Base-by-base conservation (phyloP, 2,113 vertebrate species). In the Ardeotis arabs region DNA sequence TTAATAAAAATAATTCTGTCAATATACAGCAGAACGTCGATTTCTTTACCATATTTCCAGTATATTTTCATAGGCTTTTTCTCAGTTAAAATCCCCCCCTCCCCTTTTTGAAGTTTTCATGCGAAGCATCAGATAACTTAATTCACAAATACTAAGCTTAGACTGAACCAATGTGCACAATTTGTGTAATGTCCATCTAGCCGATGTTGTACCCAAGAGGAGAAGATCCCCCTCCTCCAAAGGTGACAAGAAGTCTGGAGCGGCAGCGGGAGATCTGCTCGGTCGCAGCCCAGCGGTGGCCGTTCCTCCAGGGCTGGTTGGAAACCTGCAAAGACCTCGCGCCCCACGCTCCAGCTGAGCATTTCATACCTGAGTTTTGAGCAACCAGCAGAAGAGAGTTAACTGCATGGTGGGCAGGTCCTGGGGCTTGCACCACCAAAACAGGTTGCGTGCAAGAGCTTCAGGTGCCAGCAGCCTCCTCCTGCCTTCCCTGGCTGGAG, bases 1-100 rank as follows among this genome's bases (percentile, higher is more conserved):
- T 99, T 99, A 99, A 99, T 99, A 99, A 99, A 99, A 99, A 99
- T 99, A 99, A 99, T 99, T 99, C 98, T 99, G 99, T 99, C 99
- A 99, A 99, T 99, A 99, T 99, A 99, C 99, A 99, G 99, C 98
- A 99, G 98, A 99, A 99, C 97, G 98, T 95, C 4, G 1, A 64
- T 91, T 94, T 97, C 98, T 99, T 98, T 98, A 99, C 98, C 98
- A 98, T 98, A 98, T 99, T 99, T 99, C 98, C 98, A 99, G 98
- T 99, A 99, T 98, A 99, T 98, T 97, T 98, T 96, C 97, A 96
- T 98, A 98, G 98, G 98, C 76, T 90, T 98, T 94, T 90, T 97
- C 86, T 95, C 89, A 98, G 98, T 99, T 98, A 98, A 99, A 99
- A 97, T 97, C 98, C 98, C 76, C 98, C 97, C 98, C 80, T 72